Conservation (phyloP, 2,797 vertebrate species). For the Momotus momota region DNA sequence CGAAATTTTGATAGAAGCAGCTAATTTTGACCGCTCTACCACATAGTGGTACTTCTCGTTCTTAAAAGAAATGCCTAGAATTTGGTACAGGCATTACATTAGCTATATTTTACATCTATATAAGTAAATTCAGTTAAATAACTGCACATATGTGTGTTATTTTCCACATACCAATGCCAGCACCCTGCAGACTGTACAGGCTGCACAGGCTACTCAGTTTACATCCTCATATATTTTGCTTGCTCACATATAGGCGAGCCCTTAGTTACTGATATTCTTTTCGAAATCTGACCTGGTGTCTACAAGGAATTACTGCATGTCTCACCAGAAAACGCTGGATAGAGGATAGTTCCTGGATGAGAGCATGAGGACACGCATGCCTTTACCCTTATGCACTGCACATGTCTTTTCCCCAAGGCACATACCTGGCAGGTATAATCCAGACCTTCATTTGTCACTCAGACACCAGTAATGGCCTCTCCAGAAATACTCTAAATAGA, state of each 20-base stretch:
- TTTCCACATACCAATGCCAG: conserved; percentile 20
- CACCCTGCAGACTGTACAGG: conserved; percentile 10
- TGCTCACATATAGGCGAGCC: neutral
- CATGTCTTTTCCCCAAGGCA: conserved; percentile 14
- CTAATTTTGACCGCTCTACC: neutral
- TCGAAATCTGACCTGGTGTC: neutral
- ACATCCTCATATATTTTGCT: neutral
- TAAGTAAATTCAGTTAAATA: neutral
- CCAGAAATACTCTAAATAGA: conserved; percentile 31
- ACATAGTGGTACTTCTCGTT: neutral
- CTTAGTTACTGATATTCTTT: neutral
- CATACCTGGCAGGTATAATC: conserved; percentile 60
- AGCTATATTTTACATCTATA: neutral
- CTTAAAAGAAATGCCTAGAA: neutral
- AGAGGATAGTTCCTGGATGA: neutral
- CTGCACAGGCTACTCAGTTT: neutral
- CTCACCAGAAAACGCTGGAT: conserved; percentile 18
- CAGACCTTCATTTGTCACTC: conserved; percentile 52
- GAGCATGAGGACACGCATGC: neutral
- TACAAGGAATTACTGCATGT: neutral
- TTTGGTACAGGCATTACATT: neutral
- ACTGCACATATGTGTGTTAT: neutral
- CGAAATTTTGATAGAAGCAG: neutral
- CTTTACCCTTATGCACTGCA: neutral
- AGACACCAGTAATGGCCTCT: conserved; percentile 25